phyloP scores from a whole-genome alignment of 2,113 vertebrate genomes.

The Cyanocitta stelleri region DNA sequence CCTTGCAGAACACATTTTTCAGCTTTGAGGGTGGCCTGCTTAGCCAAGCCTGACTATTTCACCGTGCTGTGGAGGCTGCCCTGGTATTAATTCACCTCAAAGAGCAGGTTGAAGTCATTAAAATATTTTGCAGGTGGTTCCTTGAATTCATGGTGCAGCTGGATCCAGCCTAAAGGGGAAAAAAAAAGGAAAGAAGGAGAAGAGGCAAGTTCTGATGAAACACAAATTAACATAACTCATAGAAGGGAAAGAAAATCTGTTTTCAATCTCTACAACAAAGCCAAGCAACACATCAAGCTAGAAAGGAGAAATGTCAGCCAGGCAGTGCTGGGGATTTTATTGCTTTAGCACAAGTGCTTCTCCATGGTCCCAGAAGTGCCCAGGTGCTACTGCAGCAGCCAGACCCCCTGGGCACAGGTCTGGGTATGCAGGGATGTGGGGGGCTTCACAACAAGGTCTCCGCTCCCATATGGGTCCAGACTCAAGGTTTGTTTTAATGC shows the following conservation, averaged over 20 bases:
- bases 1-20: neutral
- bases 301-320: slow-evolving; percentile 48
- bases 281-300: slow-evolving; percentile 43
- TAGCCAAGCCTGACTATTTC: slow-evolving; percentile 16
- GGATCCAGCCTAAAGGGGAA: neutral
- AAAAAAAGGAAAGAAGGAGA: neutral
- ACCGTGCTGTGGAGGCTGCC: neutral
- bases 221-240: slow-evolving; percentile 60
- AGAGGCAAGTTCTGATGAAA: slow-evolving; percentile 48
- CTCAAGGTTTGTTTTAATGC: neutral
- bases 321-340: slow-evolving; percentile 13
- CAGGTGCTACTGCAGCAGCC: slow-evolving; percentile 15
- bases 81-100: slow-evolving; percentile 60
- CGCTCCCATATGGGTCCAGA: neutral
- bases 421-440: neutral
- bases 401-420: neutral
- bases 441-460: neutral
- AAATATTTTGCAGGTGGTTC: slow-evolving; percentile 63
- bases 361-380: neutral
- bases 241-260: slow-evolving; percentile 48
- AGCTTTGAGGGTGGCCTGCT: slow-evolving; percentile 25
- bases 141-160: slow-evolving; percentile 58
- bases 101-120: slow-evolving; percentile 52
- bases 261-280: slow-evolving; percentile 64
- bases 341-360: slow-evolving; percentile 35